Evolutionary conservation across 2,797 vertebrate genomes (phyloP).

Genomic region (Sebastes cheni): DNA sequence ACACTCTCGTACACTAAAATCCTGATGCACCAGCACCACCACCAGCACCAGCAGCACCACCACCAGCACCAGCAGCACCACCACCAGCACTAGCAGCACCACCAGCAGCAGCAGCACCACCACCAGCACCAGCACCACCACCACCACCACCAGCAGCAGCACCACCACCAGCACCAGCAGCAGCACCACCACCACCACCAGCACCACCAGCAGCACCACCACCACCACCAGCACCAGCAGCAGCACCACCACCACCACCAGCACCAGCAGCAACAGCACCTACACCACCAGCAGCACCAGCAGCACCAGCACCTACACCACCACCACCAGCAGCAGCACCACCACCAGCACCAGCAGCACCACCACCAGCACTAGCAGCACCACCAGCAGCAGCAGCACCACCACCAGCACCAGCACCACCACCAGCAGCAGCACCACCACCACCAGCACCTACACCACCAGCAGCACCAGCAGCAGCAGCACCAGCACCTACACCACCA

Average conservation of each 20-base stretch:
- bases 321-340: background rate
- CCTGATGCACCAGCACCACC: slow-evolving; percentile 25
- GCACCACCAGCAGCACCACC: no score
- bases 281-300: background rate
- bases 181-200: background rate
- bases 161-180: accelerated
- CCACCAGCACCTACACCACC: background rate
- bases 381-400: background rate
- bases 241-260: no score
- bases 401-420: no score
- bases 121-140: background rate
- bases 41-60: background rate
- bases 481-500: background rate
- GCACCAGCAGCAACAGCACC: background rate
- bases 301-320: background rate
- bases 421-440: accelerated
- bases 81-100: background rate
- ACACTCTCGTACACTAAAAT: background rate
- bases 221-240: background rate
- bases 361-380: no score
- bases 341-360: background rate
- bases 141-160: accelerated
- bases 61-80: background rate
- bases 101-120: background rate
- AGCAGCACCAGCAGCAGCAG: accelerated